These are phyloP conservation scores for Nematopogon swammerdamellus DNA, from an alignment of 2,888 invertebrate species.

Conservation along the genomic window DNA sequence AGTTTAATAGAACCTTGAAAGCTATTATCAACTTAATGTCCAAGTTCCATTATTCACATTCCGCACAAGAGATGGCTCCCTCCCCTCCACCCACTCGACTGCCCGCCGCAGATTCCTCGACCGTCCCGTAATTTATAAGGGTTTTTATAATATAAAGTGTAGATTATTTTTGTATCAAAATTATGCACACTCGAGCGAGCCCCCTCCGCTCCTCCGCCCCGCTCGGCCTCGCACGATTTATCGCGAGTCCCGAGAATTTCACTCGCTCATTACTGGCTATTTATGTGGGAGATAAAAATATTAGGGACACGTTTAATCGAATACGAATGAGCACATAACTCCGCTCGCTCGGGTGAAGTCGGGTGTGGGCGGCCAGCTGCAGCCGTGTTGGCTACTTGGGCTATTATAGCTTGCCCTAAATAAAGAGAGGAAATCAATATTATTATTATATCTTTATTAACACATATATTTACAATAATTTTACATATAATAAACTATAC, in stretches of 20 bases:
- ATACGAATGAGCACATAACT: constrained; percentile 37
- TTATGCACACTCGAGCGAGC: constrained; percentile 48
- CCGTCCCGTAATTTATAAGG: constrained; percentile 26
- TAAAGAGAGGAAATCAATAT: no score
- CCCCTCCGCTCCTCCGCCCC: neutral
- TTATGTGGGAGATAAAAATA: constrained; percentile 56
- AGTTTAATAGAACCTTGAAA: neutral
- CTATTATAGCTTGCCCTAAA: no score
- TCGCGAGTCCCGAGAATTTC: constrained; percentile 42
- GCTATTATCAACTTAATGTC: neutral
- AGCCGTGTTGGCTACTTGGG: no score
- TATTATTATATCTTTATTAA: no score
- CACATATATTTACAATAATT: no score
- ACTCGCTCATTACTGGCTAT: constrained; percentile 49
- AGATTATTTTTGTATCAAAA: constrained; percentile 55
- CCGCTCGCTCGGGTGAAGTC: no score
- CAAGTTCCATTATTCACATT: neutral
- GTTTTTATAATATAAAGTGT: constrained; percentile 33
- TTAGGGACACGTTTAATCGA: constrained; percentile 53
- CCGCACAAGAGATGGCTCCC: neutral
- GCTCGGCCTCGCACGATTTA: constrained; percentile 25
- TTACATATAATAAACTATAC: no score
- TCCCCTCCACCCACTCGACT: neutral
- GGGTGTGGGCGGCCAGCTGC: no score
- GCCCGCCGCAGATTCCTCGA: neutral